Base-by-base conservation (phyloP, 2,113 vertebrate species). In the Silurus asotus region DNA sequence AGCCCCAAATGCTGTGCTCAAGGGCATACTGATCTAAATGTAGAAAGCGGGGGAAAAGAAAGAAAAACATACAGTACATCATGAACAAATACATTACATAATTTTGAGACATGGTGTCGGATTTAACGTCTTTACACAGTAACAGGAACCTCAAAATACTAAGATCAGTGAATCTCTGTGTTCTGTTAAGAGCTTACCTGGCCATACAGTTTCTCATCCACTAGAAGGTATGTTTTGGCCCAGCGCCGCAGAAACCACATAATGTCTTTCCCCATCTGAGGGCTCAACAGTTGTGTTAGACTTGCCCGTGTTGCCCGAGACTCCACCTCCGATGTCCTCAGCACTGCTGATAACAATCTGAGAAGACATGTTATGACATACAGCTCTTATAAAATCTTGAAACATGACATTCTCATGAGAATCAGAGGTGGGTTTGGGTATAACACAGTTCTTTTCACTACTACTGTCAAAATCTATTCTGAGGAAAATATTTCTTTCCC, bases 221-320 rank as follows among this genome's bases (percentile, higher is more conserved):
- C 96, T 82, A 99, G 94, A 79, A 99, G 96, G 75, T 99, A 99
- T 4, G 97, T 98, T 94, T 98, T 99, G 90, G 97, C 96, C 98
- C 98, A 99, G 0, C 98, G 97, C 86, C 97, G 95, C 81, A 99
- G 96, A 93, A 99, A 99, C 98, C 98, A 99, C 45, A 99, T 94
- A 84, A 99, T 98, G 92, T 99, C 98, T 90, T 99, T 99, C 25
- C 97, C 98, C 98, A 99, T 99, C 92, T 99, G 98, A 4, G 98
- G 98, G 89, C 98, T 99, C 88, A 99, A 94, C 85, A 99, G 96
- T 90, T 96, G 94, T 0, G 96, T 99, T 86, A 99, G 95, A 89
- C 97, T 96, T 72, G 98, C 98, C 91, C 97, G 96, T 87, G 97
- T 98, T 83, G 98, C 98, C 91, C 97, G 94, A 87, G 97, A 99